Base-by-base conservation (phyloP, 2,113 vertebrate species). In the Embiotoca jacksoni region DNA sequence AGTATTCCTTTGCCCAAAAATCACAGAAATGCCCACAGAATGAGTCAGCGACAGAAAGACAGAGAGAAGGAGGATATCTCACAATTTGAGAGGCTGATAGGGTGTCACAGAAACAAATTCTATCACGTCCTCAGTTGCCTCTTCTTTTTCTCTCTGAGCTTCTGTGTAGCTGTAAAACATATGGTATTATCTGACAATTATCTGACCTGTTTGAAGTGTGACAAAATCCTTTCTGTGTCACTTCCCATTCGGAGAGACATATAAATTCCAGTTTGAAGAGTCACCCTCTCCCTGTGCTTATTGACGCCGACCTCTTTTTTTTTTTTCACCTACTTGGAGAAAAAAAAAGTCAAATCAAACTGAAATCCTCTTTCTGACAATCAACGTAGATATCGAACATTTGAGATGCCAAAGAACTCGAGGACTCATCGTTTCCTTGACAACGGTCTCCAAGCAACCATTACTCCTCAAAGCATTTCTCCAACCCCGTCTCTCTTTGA, bases 361-460 rank as follows among this genome's bases (percentile, higher is more conserved):
- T n/a, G 60, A 56, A 65, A 74, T 64, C 39, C 47, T 76, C 52
- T 58, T 72, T 64, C 59, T 53, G 50, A 72, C 88, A 87, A 87
- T 90, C 81, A 62, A 83, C 87, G 90, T 81, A 91, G 91, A 89
- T 89, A 87, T 86, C 91, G 89, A 85, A 91, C 84, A 90, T 85
- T 79, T 72, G 41, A 90, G 92, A 94, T 92, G 88, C 88, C 90
- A 93, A 88, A 91, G 88, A 85, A 93, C 88, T 92, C 85, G 74
- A 80, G 88, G 86, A 92, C 87, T 91, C 83, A 61, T 85, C 8
- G 92, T 95, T 89, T 93, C 94, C 94, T 68, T 94, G 95, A 94
- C 95, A 89, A 95, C 95, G 23, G 94, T 95, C 87, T 91, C 94
- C 90, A 90, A 87, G 95, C 94, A 95, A 95, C 95, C 88, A 86